phyloP scores from a whole-genome alignment of 2,888 invertebrate genomes.

The Eilema sororculum region DNA sequence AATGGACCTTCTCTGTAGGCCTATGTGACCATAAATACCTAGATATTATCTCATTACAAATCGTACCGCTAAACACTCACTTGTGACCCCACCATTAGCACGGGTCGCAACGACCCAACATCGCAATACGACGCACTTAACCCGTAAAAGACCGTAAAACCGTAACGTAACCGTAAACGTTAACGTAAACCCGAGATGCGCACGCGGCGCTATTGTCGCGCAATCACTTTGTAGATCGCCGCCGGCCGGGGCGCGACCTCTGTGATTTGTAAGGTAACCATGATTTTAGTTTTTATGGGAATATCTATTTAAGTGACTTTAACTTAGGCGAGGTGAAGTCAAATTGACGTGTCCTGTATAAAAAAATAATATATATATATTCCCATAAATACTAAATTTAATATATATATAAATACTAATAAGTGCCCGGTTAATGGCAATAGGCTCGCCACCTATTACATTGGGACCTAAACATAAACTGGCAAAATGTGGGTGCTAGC shows the following conservation, averaged over 20 bases:
- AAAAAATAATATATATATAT: no score
- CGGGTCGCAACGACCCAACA: slow-evolving; percentile 6
- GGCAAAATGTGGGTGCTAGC: no score
- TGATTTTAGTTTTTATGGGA: slow-evolving; percentile 5
- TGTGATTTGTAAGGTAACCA: slow-evolving; percentile 55
- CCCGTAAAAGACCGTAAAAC: slow-evolving; percentile 10
- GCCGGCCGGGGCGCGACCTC: slow-evolving; percentile 69
- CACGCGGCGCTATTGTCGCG: slow-evolving; percentile 48
- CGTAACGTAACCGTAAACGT: slow-evolving; percentile 22
- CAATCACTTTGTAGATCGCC: slow-evolving; percentile 73
- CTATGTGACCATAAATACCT: no score
- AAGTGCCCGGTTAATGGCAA: no score
- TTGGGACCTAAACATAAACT: no score
- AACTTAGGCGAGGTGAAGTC: no score
- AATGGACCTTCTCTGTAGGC: no score
- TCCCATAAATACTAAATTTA: no score
- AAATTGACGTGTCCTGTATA: no score
- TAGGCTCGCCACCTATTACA: no score
- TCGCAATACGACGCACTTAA: slow-evolving; percentile 2
- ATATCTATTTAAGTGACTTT: no score
- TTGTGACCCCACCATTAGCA: neutral
- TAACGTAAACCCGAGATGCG: slow-evolving; percentile 37
- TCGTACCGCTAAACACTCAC: neutral
- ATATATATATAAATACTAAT: no score
- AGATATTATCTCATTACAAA: neutral